Evolutionary conservation across 2,888 invertebrate genomes (phyloP).

Genomic region (Rhorus exstirpatorius): DNA sequence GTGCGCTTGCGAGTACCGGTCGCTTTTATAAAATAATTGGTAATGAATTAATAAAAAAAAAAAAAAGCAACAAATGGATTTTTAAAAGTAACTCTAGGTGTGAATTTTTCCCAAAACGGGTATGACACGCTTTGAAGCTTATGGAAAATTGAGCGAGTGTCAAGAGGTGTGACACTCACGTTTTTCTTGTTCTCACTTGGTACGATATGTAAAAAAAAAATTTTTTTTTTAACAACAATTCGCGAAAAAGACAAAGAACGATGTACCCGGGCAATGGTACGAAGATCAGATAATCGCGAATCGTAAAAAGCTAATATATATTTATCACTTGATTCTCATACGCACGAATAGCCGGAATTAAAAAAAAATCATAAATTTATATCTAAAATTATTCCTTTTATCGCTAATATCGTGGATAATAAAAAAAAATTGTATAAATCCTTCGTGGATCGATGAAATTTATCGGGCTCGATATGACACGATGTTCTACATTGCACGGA

Average conservation of each 20-base stretch:
- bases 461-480: neutral
- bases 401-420: neutral
- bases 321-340: constrained; percentile 14
- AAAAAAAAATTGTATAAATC: neutral
- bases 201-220: constrained; percentile 31
- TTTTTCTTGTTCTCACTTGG: neutral
- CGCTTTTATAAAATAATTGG: too few relatives aligned
- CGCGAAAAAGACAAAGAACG: neutral
- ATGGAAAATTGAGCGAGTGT: constrained; percentile 24
- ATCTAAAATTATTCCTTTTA: neutral
- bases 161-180: constrained; percentile 14
- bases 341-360: neutral
- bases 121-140: constrained; percentile 33
- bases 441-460: neutral
- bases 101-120: constrained; percentile 16
- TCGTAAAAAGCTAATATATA: neutral
- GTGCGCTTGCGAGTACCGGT: too few relatives aligned
- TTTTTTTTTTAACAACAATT: constrained; percentile 6
- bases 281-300: neutral
- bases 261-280: constrained; percentile 20
- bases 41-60: too few relatives aligned
- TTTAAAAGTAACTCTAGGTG: neutral
- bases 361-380: constrained; percentile 8
- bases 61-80: neutral
- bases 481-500: neutral